These are phyloP conservation scores for Scomberomorus guttatus DNA, from an alignment of 2,797 vertebrate species.

Conservation along the genomic window DNA sequence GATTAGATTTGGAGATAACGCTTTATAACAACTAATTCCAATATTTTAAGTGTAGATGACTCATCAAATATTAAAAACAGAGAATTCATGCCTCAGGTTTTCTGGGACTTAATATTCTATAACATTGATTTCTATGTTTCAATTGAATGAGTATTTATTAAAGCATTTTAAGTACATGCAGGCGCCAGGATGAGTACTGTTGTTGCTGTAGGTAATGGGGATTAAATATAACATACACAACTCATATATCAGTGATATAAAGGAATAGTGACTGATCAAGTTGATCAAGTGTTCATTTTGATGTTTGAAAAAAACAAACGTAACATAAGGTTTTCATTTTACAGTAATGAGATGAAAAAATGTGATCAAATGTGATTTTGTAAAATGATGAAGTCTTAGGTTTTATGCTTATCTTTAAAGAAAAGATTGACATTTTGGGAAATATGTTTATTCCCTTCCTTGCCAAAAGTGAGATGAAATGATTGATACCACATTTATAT, in stretches of 20 bases:
- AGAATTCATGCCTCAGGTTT: too few relatives aligned
- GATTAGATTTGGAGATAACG: not conserved
- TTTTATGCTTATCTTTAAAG: too few relatives aligned
- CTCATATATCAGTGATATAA: not conserved
- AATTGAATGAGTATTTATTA: not conserved
- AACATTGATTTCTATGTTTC: not conserved
- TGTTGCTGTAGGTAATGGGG: not conserved
- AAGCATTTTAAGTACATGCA: not conserved
- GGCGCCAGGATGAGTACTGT: not conserved
- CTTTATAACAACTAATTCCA: not conserved
- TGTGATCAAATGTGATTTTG: too few relatives aligned
- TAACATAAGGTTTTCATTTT: too few relatives aligned
- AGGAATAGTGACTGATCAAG: not conserved
- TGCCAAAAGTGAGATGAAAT: too few relatives aligned
- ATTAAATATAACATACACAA: not conserved
- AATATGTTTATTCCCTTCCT: too few relatives aligned
- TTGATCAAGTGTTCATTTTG: not conserved
- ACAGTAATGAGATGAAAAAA: too few relatives aligned
- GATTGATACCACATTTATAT: too few relatives aligned
- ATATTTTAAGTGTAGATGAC: not conserved
- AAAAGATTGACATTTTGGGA: too few relatives aligned
- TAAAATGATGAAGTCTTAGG: too few relatives aligned
- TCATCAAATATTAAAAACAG: constrained; percentile 1
- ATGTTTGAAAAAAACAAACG: too few relatives aligned
- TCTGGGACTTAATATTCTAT: not conserved